A percentile compares a stretch with the other conserved stretches of the same genome.
Evolutionary conservation across 1,140 invertebrate genomes (phyloP).

Genomic region (Zeugodacus cucurbitae): DNA sequence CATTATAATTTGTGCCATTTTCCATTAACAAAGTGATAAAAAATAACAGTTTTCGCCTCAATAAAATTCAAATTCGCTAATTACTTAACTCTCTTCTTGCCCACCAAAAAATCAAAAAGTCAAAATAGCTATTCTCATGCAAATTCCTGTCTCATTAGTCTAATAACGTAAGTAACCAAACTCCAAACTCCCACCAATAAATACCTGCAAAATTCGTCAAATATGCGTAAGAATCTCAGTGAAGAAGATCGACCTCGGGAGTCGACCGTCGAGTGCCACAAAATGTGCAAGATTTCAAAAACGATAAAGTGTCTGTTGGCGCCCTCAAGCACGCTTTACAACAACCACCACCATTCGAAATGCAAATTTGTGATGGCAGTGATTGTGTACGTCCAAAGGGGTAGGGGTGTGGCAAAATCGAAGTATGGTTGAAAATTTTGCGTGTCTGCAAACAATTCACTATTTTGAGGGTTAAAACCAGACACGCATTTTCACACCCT

Average conservation of each 20-base stretch:
- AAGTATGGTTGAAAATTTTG: background rate
- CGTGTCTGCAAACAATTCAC: constrained; percentile 25
- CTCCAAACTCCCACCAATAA: background rate
- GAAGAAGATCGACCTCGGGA: background rate
- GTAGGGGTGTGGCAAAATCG: background rate
- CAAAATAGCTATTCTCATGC: background rate
- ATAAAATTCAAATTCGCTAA: too few species aligned
- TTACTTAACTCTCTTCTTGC: too few species aligned
- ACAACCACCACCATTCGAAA: background rate
- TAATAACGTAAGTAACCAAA: background rate
- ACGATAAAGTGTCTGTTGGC: background rate
- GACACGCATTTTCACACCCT: constrained; percentile 20
- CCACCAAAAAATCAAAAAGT: background rate
- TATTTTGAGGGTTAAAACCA: background rate
- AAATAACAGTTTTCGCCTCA: too few species aligned
- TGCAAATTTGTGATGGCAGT: background rate
- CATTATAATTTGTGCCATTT: too few species aligned
- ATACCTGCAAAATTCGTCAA: background rate
- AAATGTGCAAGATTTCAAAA: constrained; percentile 1
- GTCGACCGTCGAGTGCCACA: background rate
- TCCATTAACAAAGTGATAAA: too few species aligned
- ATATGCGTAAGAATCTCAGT: background rate
- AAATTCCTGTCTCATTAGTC: background rate
- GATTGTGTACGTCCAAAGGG: background rate
- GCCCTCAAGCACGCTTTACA: background rate